Evolutionary conservation across 2,888 invertebrate species (phyloP), one percentile per base, ranked within the genome.

Genomic region (Autographa pulchrina): DNA sequence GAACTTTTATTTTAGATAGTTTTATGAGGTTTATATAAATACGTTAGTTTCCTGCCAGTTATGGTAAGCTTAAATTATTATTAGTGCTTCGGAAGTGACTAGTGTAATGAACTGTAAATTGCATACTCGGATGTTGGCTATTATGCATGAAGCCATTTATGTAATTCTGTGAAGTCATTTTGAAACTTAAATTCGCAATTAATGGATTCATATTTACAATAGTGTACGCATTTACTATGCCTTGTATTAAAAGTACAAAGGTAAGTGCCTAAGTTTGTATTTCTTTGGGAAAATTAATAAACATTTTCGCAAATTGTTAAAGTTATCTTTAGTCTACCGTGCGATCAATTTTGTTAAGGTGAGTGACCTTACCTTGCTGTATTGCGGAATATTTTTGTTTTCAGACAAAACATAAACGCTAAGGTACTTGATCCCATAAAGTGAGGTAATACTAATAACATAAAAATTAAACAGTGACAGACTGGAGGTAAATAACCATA

Each of bases 401-500:
- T 41, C 41, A 14, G 41, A 41, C 16, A 5, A n/a, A 48, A 48
- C n/a, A 48, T 13, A 13, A 48, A 7, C 6, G 14, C 11, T 13
- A 48, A 48, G 48, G 48, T 48, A 48, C 5, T n/a, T 48, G n/a
- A n/a, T 48, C 48, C 48, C 16, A n/a, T 48, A n/a, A n/a, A n/a
- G 48, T 7, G n/a, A 48, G 43, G 9, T 72, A 73, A 61, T 70
- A 63, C 73, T 78, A 25, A 25, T 25, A 25, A 64, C 65, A 76
- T 80, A 80, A 83, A 84, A 84, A 78, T 65, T 69, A 72, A 78
- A 82, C 65, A 69, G 74, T 80, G 82, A 86, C 85, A 86, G 80
- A 76, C 69, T 66, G 74, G 73, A 81, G 82, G 84, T 86, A 89
- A 91, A 91, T 89, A 90, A 89, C 91, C 91, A 92, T 93, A 93